A percentile compares a stretch with the other conserved stretches of the same genome.
Evolutionary conservation across 2,797 vertebrate genomes (phyloP).

Genomic region (Eurystomus glaucurus): DNA sequence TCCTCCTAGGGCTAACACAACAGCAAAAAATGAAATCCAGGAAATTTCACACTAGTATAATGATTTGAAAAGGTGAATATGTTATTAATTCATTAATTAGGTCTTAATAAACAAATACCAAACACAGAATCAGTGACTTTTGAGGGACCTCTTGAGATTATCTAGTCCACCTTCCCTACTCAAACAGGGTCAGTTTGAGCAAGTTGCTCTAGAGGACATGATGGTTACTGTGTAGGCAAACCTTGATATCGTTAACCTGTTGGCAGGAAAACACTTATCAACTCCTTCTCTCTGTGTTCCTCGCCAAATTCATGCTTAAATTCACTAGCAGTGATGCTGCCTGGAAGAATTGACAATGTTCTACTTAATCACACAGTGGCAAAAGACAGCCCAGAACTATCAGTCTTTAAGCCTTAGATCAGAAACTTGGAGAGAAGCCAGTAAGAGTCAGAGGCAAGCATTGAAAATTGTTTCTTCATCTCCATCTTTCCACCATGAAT

Average conservation of each 20-base stretch:
- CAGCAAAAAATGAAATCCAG: neutral
- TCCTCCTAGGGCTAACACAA: neutral
- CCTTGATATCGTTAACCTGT: neutral
- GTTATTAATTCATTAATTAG: neutral
- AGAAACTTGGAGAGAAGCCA: neutral
- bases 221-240: fast-evolving
- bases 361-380: fast-evolving
- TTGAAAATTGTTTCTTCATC: neutral
- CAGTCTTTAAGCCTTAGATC: fast-evolving
- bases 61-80: neutral
- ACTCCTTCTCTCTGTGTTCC: neutral
- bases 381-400: neutral
- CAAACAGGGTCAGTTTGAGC: neutral
- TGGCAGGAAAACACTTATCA: fast-evolving
- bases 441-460: neutral
- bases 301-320: neutral
- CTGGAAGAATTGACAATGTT: neutral
- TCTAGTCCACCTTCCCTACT: neutral
- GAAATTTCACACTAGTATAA: neutral
- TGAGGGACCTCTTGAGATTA: neutral
- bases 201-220: neutral
- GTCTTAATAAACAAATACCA: neutral
- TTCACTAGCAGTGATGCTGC: neutral
- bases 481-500: neutral
- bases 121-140: no score